These are phyloP conservation scores for Thalassophryne amazonica DNA, from an alignment of 2,797 vertebrate species.

Conservation along the genomic window DNA sequence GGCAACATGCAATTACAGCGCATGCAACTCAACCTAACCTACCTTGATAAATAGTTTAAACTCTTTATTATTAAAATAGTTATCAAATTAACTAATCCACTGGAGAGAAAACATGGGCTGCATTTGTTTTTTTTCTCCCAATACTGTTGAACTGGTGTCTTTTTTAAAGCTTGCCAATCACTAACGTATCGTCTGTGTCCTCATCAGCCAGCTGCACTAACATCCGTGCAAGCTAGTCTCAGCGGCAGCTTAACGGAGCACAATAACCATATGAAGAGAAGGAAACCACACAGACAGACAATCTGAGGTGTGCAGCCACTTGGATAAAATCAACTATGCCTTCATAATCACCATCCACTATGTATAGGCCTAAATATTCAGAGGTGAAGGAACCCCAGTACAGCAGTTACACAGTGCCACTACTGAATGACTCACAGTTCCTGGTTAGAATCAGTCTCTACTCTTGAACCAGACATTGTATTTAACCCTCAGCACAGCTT, in stretches of 20 bases:
- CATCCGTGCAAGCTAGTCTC: constrained; percentile 15
- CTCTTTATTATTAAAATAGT: too few relatives aligned
- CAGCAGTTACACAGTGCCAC: constrained; percentile 29
- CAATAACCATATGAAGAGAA: not conserved
- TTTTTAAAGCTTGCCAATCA: constrained; percentile 8
- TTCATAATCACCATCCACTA: not conserved
- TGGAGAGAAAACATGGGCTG: too few relatives aligned
- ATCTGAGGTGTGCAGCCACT: not conserved
- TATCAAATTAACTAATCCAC: too few relatives aligned
- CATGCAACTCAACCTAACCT: too few relatives aligned
- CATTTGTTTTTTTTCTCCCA: too few relatives aligned
- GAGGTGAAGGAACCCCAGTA: constrained; percentile 1
- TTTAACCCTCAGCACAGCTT: constrained; percentile 49
- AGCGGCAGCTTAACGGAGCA: constrained; percentile 8
- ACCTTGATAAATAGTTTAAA: too few relatives aligned
- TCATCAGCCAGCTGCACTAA: constrained; percentile 22
- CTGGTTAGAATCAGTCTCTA: constrained; percentile 46
- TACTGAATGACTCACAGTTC: constrained; percentile 56
- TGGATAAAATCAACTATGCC: not conserved
- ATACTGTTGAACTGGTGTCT: too few relatives aligned
- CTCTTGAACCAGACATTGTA: constrained; percentile 32
- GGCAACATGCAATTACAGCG: too few relatives aligned
- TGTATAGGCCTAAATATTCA: too few relatives aligned
- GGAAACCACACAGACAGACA: not conserved
- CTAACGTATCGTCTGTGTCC: constrained; percentile 1